Percentiles rank a stretch among this genome's conserved stretches.
Conservation (phyloP, 2,797 vertebrate species). For the Philypnodon macrostomus region DNA sequence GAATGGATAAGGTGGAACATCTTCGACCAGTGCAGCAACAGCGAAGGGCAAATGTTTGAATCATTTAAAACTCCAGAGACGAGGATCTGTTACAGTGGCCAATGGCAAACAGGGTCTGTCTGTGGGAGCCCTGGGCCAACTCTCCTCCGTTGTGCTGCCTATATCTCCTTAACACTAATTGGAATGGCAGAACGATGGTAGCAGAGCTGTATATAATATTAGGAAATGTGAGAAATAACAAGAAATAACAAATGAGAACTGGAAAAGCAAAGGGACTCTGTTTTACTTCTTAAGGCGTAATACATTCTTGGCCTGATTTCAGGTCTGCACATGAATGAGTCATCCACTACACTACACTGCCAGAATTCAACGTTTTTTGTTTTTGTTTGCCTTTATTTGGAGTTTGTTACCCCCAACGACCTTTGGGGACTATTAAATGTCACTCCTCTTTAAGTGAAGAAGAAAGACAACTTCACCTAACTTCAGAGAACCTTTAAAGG, state of each 20-base stretch:
- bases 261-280: not conserved
- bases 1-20: conserved; percentile 53
- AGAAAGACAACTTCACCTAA: conserved; percentile 79
- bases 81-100: conserved; percentile 71
- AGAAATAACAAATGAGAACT: conserved; percentile 5
- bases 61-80: conserved; percentile 79
- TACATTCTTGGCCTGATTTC: conserved; percentile 3
- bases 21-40: conserved; percentile 62
- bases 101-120: conserved; percentile 52
- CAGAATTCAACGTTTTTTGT: conserved; percentile 52
- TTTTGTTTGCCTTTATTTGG: conserved; percentile 70
- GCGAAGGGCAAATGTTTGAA: conserved; percentile 76
- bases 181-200: conserved; percentile 20
- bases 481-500: conserved; percentile 76
- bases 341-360: conserved; percentile 14
- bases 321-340: conserved; percentile 10
- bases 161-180: conserved; percentile 44
- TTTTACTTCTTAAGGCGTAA: conserved; percentile 11
- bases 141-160: conserved; percentile 37
- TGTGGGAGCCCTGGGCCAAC: conserved; percentile 51
- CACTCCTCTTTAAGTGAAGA: conserved; percentile 75
- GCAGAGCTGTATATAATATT: conserved; percentile 9
- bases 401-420: conserved; percentile 79
- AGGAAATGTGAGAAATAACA: conserved; percentile 1
- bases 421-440: conserved; percentile 81